A percentile compares a stretch with the other conserved stretches of the same genome.
Evolutionary conservation across 2,888 invertebrate genomes (phyloP).

Genomic region (Mycalesis mineus): DNA sequence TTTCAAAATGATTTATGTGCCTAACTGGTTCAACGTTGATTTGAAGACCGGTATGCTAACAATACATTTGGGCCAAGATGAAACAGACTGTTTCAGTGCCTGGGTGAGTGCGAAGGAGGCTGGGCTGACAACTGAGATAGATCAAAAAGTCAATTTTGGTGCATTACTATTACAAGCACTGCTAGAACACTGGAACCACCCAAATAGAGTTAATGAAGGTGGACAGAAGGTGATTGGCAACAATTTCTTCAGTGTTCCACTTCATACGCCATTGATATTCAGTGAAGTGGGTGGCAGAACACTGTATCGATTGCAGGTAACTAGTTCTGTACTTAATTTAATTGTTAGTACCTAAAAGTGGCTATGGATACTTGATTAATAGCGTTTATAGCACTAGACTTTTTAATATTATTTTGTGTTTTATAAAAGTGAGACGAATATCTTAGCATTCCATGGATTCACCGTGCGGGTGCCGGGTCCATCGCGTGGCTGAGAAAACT

Average conservation of each 20-base stretch:
- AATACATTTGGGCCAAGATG: conserved; percentile 97
- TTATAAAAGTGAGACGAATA: no score
- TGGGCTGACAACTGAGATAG: conserved; percentile 87
- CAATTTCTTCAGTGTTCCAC: conserved; percentile 92
- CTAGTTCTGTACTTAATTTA: neutral
- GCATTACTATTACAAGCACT: conserved; percentile 94
- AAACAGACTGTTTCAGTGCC: conserved; percentile 97
- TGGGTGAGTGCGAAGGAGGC: conserved; percentile 99
- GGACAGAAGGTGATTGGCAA: conserved; percentile 86
- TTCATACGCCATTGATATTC: conserved; percentile 97
- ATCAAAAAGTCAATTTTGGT: conserved; percentile 97
- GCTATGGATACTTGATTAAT: no score
- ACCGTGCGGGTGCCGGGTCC: no score
- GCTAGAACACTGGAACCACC: conserved; percentile 95
- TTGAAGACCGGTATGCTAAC: conserved; percentile 99
- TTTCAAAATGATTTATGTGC: conserved; percentile 96
- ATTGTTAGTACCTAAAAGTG: neutral
- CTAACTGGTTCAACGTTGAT: conserved; percentile 99
- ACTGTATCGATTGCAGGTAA: conserved; percentile 85
- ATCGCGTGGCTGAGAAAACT: no score
- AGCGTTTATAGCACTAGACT: no score
- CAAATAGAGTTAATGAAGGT: conserved; percentile 80
- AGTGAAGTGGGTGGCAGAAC: conserved; percentile 98
- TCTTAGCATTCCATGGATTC: no score
- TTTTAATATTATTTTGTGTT: no score